phyloP scores from a whole-genome alignment of 2,888 invertebrate genomes.

The Rhagophthalmus giganteus region DNA sequence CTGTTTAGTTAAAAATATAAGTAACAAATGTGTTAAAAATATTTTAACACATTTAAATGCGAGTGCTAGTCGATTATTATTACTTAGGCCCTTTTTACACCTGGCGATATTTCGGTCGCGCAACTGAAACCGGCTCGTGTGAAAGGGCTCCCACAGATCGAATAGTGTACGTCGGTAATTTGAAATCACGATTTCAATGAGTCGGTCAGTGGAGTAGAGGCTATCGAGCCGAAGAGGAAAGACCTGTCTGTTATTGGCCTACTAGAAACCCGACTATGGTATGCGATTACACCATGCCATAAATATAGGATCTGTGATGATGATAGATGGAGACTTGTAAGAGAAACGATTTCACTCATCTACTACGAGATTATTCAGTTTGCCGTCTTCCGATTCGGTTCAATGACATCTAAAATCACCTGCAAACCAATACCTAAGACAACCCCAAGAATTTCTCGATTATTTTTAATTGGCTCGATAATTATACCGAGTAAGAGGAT shows the following conservation, averaged over 20 bases:
- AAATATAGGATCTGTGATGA: constrained; percentile 49
- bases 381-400: constrained; percentile 1
- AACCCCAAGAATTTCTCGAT: background rate
- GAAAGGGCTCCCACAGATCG: too few relatives aligned
- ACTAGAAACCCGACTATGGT: constrained; percentile 35
- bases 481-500: background rate
- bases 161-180: constrained; percentile 12
- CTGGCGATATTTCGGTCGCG: too few relatives aligned
- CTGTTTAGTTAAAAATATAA: too few relatives aligned
- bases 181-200: constrained; percentile 40
- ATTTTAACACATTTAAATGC: too few relatives aligned
- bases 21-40: too few relatives aligned
- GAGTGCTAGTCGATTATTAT: too few relatives aligned
- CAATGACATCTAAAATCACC: background rate
- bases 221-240: constrained; percentile 17
- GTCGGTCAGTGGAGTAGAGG: constrained; percentile 25
- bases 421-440: background rate
- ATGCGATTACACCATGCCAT: constrained; percentile 44
- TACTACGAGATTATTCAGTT: constrained; percentile 21
- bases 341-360: constrained; percentile 24
- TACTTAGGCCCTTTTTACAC: too few relatives aligned
- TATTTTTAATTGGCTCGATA: background rate
- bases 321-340: constrained; percentile 42
- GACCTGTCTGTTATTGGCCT: constrained; percentile 28
- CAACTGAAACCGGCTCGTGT: too few relatives aligned